Evolutionary conservation across 2,888 invertebrate species (phyloP).

Genomic region (Drosophila acutilabella): DNA sequence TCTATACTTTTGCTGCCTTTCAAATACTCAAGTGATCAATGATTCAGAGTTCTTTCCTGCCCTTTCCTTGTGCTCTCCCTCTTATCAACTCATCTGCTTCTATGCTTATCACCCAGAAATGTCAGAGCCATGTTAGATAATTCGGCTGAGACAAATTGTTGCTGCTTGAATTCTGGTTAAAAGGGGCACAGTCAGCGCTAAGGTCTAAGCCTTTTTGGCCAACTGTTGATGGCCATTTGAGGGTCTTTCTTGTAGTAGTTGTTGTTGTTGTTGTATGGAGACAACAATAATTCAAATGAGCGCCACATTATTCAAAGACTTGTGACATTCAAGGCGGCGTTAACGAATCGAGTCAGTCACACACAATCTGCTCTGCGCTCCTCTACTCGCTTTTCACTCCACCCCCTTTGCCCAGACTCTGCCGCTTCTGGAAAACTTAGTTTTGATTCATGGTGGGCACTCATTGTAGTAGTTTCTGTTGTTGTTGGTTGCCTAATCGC

Average conservation of each 20-base stretch:
- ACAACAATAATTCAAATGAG: slow-evolving; percentile 78
- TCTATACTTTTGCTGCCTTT: not conserved
- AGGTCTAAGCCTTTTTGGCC: slow-evolving; percentile 48
- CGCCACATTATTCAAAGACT: slow-evolving; percentile 74
- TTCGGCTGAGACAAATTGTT: slow-evolving; percentile 49
- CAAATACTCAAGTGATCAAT: not conserved
- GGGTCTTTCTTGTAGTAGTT: slow-evolving; percentile 21
- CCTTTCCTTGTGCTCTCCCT: not conserved
- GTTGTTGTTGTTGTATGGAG: slow-evolving; percentile 40
- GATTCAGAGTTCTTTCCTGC: not conserved
- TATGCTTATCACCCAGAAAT: slow-evolving; percentile 35
- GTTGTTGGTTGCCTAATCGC: slow-evolving; percentile 65
- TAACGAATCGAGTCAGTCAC: slow-evolving; percentile 64
- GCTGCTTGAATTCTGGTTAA: slow-evolving; percentile 44
- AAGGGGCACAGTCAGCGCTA: slow-evolving; percentile 16
- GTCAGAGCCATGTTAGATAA: slow-evolving; percentile 39
- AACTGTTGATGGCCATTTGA: slow-evolving; percentile 48
- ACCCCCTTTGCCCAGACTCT: not conserved
- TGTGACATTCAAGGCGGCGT: slow-evolving; percentile 63
- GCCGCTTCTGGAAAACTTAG: slow-evolving; percentile 43
- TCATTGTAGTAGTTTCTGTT: slow-evolving; percentile 38
- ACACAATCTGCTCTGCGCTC: not conserved
- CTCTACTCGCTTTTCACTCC: not conserved
- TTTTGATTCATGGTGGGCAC: slow-evolving; percentile 73
- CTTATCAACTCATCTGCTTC: slow-evolving; percentile 35